Evolutionary conservation across 2,113 vertebrate genomes (phyloP), one percentile per base, ranked within the genome.

Genomic region (Pseudopodoces humilis): DNA sequence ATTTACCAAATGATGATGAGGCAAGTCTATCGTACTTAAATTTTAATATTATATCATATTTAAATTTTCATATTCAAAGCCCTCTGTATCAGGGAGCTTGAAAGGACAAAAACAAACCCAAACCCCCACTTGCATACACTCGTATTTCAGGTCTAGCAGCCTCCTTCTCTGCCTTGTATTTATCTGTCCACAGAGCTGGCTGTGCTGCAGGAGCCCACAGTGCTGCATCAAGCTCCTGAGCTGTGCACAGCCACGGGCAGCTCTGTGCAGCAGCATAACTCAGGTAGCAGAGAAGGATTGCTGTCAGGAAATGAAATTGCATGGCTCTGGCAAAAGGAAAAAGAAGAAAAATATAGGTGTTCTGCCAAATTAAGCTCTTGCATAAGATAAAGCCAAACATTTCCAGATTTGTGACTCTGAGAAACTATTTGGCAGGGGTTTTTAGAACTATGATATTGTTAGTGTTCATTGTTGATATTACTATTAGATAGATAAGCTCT

Each of bases 221-320:
- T n/a, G 79, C 27, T 53, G 35, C 15, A 30, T 13, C 68, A 43
- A 46, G 64, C 21, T 13, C n/a, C 13, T 3, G 22, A 53, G 76
- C 44, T 18, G 1, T 6, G 63, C 49, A 5, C 1, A 1, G 53
- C 41, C 69, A 20, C 0, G 0, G 9, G 39, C 1, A 2, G 44
- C 64, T 86, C 39, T 39, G 43, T 21, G 74, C 44, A 64, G 49
- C n/a, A 50, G 41, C 22, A 15, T 8, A 62, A 46, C 23, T 37
- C 71, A 65, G 46, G 67, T 39, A 83, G 52, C 79, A 94, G 39
- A 35, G 37, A 35, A 60, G 28, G 50, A 35, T 4, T 87, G 33
- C 24, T 83, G 39, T 30, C 23, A 63, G 43, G 59, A 85, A 47
- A 81, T 25, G 58, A 88, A 88, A 22, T 58, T 62, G 31, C 52